These are phyloP conservation scores for Oreochromis tanganicae DNA, from an alignment of 2,113 vertebrate genomes.

Conservation along the genomic window DNA sequence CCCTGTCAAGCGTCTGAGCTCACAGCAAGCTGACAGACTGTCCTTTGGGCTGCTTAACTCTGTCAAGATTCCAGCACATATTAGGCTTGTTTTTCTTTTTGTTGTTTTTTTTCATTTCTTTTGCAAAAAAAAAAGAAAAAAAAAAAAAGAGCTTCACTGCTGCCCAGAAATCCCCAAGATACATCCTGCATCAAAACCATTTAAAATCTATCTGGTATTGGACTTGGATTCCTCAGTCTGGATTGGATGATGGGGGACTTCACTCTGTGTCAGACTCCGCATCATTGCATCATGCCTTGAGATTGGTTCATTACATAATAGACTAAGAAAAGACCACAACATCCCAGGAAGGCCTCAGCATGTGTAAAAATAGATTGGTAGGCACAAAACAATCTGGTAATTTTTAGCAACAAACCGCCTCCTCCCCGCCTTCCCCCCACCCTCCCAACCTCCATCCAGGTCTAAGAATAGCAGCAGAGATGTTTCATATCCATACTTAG, in stretches of 20 bases:
- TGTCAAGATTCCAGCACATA: not conserved
- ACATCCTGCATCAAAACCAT: not conserved
- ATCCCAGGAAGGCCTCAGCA: slow-evolving; percentile 28
- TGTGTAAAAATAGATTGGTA: slow-evolving; percentile 50
- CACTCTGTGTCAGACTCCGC: not conserved
- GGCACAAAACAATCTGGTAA: slow-evolving; percentile 37
- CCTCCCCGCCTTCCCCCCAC: not conserved
- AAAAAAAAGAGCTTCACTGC: not conserved
- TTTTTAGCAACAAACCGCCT: slow-evolving; percentile 32
- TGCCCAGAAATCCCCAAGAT: not conserved
- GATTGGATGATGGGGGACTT: not conserved
- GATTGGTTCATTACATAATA: slow-evolving; percentile 44
- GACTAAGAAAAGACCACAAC: slow-evolving; percentile 38
- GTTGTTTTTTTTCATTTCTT: not conserved
- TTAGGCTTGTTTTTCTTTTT: not conserved
- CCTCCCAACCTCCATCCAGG: not conserved
- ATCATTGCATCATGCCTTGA: not conserved
- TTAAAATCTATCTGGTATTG: not conserved
- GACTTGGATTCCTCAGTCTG: not conserved
- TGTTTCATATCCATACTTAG: slow-evolving; percentile 4
- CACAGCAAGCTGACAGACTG: slow-evolving; percentile 13
- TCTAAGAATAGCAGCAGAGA: slow-evolving; percentile 49
- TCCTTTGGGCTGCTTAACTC: slow-evolving; percentile 24
- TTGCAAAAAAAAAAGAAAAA: too few species aligned
- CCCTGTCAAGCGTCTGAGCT: not conserved